Evolutionary conservation across 2,888 invertebrate genomes (phyloP).

Genomic region (Eupithecia exiguata): DNA sequence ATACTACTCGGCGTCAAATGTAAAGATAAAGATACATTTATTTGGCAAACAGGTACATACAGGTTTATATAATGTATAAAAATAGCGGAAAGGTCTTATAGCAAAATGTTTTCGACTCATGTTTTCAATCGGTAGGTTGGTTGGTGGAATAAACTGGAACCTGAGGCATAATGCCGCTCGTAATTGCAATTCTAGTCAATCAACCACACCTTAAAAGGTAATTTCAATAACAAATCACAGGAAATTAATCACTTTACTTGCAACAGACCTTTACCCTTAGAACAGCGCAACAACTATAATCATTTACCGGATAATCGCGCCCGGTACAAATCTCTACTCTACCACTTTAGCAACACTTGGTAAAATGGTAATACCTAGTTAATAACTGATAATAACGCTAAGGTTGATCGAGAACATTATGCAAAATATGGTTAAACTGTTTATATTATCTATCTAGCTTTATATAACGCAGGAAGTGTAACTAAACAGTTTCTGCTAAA

Average conservation of each 20-base stretch:
- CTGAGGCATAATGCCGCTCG: neutral
- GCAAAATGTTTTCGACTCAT: neutral
- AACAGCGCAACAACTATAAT: constrained; percentile 25
- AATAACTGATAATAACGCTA: constrained; percentile 12
- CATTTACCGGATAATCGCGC: constrained; percentile 28
- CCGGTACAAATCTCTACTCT: constrained; percentile 18
- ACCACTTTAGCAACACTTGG: constrained; percentile 27
- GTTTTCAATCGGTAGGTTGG: neutral
- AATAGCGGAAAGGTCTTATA: too few relatives aligned
- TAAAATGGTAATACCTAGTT: constrained; percentile 27
- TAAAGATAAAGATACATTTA: too few relatives aligned
- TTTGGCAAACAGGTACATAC: too few relatives aligned
- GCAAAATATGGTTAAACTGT: constrained; percentile 40
- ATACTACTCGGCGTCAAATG: too few relatives aligned
- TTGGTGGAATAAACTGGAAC: neutral
- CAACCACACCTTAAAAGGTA: constrained; percentile 18
- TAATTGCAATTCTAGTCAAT: constrained; percentile 1
- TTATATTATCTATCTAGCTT: constrained; percentile 19
- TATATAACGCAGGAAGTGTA: neutral
- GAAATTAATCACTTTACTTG: constrained; percentile 15
- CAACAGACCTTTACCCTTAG: constrained; percentile 17
- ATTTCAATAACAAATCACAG: constrained; percentile 16
- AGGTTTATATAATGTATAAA: too few relatives aligned
- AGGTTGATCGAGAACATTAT: constrained; percentile 39
- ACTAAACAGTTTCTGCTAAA: neutral